These are phyloP conservation scores for Galago senegalensis DNA, from an alignment of 2,797 vertebrate species.

Conservation along the genomic window DNA sequence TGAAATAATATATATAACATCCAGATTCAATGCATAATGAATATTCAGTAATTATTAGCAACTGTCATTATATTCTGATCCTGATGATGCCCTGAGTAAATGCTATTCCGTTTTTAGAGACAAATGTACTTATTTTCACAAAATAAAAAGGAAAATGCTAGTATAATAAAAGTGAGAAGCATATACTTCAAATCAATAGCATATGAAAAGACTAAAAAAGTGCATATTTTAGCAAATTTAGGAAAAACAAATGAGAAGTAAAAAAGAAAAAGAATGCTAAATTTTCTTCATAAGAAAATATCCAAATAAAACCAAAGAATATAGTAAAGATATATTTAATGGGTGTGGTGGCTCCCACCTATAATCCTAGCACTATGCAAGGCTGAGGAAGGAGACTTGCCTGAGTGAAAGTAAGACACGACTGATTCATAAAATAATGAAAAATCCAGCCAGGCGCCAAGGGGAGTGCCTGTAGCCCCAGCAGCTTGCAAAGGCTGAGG, in stretches of 20 bases:
- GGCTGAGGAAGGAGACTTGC: no score
- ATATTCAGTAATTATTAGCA: neutral
- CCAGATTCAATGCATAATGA: neutral
- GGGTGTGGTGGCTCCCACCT: no score
- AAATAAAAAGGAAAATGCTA: neutral
- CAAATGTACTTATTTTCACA: neutral
- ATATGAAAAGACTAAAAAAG: neutral
- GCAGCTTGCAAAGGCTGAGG: no score
- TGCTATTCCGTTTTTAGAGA: neutral
- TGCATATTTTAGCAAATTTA: neutral
- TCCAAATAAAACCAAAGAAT: neutral
- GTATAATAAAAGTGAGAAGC: neutral
- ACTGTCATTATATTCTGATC: neutral
- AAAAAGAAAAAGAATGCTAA: neutral
- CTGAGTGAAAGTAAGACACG: no score
- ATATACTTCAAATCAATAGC: neutral
- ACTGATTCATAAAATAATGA: no score
- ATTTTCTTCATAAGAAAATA: neutral
- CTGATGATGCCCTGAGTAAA: neutral
- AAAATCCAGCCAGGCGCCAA: no score
- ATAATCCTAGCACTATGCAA: no score
- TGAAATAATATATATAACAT: neutral
- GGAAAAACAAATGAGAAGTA: neutral
- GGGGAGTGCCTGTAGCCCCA: no score
- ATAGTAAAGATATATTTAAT: neutral